Conservation (phyloP, 2,113 vertebrate genomes). For the Rhabdornis inornatus region DNA sequence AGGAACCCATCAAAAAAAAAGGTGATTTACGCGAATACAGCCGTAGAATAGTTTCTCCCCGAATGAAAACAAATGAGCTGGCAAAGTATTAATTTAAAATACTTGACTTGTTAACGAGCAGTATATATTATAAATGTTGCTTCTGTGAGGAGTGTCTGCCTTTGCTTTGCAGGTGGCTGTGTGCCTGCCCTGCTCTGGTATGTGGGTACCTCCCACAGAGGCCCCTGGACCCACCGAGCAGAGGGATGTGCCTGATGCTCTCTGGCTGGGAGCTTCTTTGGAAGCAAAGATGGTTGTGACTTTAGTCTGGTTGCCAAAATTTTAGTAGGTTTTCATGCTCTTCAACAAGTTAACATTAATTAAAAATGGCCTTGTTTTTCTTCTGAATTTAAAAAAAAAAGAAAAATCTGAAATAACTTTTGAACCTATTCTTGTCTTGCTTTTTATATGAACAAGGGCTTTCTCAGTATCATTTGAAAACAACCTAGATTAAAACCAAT, state of each 20-base stretch:
- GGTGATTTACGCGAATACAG: neutral
- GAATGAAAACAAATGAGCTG: constrained; percentile 49
- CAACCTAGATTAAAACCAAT: neutral
- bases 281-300: neutral
- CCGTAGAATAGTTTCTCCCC: neutral
- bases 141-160: neutral
- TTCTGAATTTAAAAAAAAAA: neutral
- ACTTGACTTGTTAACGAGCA: constrained; percentile 27
- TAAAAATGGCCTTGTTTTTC: neutral
- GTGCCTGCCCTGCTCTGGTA: neutral
- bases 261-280: neutral
- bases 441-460: neutral
- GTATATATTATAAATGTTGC: neutral
- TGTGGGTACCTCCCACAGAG: neutral
- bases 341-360: neutral
- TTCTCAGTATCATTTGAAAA: neutral
- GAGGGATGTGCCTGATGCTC: neutral
- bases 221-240: neutral
- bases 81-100: constrained; percentile 45
- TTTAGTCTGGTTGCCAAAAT: neutral
- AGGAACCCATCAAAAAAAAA: constrained; percentile 3
- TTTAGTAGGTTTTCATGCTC: neutral
- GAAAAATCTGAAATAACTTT: neutral
- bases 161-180: neutral
- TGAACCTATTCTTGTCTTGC: neutral